Conservation (phyloP, 2,888 invertebrate genomes). For the Stratiomys singularior region DNA sequence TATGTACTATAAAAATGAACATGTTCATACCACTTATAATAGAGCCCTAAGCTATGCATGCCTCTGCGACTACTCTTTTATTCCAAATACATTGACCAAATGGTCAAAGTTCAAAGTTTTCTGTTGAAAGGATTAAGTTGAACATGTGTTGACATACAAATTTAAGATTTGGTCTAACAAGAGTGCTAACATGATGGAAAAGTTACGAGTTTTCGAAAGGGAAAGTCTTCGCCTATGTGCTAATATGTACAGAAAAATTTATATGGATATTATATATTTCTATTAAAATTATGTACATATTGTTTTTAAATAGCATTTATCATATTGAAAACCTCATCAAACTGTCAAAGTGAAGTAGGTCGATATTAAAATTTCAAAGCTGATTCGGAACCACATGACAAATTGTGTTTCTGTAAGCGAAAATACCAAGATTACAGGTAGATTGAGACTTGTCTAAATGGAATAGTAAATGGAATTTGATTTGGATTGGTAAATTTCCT, state of each 20-base stretch:
- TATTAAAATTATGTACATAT: too few relatives aligned
- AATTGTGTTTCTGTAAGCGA: too few relatives aligned
- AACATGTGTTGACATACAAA: conserved; percentile 4
- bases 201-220: background rate
- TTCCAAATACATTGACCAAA: background rate
- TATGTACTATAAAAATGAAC: conserved; percentile 14
- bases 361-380: too few relatives aligned
- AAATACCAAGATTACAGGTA: too few relatives aligned
- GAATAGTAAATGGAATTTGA: too few relatives aligned
- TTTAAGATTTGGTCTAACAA: conserved; percentile 28
- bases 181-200: conserved; percentile 6
- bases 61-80: background rate
- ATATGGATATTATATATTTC: background rate
- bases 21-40: background rate
- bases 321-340: too few relatives aligned
- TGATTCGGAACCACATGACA: too few relatives aligned
- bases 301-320: too few relatives aligned
- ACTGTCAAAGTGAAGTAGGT: too few relatives aligned
- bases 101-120: background rate
- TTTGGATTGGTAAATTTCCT: too few relatives aligned
- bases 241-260: background rate
- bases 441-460: too few relatives aligned
- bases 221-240: background rate
- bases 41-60: background rate
- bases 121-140: background rate